A percentile compares a stretch with the other conserved stretches of the same genome.
phyloP scores from a whole-genome alignment of 2,113 vertebrate species.

The Eonycteris spelaea region DNA sequence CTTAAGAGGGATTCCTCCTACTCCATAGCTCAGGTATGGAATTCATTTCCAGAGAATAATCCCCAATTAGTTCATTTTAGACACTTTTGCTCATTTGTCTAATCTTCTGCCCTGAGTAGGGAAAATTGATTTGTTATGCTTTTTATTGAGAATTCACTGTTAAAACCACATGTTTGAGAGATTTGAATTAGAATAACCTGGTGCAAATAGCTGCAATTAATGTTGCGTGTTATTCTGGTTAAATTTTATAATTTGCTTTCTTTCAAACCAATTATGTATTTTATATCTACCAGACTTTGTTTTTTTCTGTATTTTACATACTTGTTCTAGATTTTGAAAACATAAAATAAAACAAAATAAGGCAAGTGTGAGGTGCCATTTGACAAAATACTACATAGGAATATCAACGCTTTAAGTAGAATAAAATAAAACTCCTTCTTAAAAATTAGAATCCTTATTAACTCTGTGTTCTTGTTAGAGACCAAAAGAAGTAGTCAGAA shows the following conservation, averaged over 20 bases:
- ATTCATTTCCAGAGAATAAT: conserved; percentile 4
- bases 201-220: neutral
- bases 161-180: neutral
- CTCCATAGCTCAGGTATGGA: neutral
- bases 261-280: neutral
- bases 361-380: neutral
- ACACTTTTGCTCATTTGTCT: conserved; percentile 31
- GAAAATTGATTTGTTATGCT: conserved; percentile 41
- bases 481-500: neutral
- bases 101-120: neutral
- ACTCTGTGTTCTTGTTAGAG: neutral
- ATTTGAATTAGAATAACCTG: neutral
- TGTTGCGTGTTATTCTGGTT: neutral
- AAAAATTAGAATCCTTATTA: neutral
- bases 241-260: neutral
- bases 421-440: conserved; percentile 4
- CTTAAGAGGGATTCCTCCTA: neutral
- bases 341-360: neutral
- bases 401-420: neutral
- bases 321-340: conserved; percentile 5
- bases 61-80: conserved; percentile 18
- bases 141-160: conserved; percentile 33
- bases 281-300: neutral
- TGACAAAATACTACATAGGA: neutral
- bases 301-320: neutral